Evolutionary conservation across 2,888 invertebrate genomes (phyloP).

Genomic region (Leptinotarsa rubiginosa): DNA sequence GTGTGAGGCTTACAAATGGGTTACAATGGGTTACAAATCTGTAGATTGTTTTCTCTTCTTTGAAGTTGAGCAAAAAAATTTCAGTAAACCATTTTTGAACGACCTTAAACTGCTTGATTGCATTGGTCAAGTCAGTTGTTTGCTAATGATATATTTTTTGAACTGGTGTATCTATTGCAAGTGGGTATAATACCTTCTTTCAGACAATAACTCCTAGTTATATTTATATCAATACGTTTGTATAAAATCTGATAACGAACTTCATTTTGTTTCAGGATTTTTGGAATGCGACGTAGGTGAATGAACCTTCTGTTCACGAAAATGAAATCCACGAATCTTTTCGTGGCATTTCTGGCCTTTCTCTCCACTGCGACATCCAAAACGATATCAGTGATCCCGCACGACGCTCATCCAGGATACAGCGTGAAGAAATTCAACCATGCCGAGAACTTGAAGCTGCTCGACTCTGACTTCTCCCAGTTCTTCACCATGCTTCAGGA

Average conservation of each 20-base stretch:
- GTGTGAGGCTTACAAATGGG: too few species aligned
- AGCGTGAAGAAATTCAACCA: conserved; percentile 83
- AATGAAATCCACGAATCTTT: conserved; percentile 30
- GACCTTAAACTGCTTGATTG: too few species aligned
- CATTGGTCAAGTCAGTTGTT: too few species aligned
- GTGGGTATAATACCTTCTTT: not conserved
- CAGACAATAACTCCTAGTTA: not conserved
- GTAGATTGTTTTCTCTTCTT: too few species aligned
- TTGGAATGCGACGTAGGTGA: conserved; percentile 35
- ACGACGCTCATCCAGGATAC: conserved; percentile 91
- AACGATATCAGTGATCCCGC: conserved; percentile 75
- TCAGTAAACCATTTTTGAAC: too few species aligned
- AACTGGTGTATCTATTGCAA: too few species aligned
- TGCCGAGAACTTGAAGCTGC: conserved; percentile 72
- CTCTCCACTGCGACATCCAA: conserved; percentile 31
- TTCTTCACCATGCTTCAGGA: conserved; percentile 90
- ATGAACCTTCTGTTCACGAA: conserved; percentile 12
- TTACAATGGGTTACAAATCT: too few species aligned
- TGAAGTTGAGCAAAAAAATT: too few species aligned
- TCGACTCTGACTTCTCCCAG: conserved; percentile 84
- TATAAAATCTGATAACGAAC: not conserved
- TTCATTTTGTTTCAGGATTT: conserved; percentile 33
- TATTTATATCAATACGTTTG: not conserved
- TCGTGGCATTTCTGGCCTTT: conserved; percentile 29
- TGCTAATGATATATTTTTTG: too few species aligned